Evolutionary conservation across 2,797 vertebrate species (phyloP).

Genomic region (Dicrostonyx torquatus): DNA sequence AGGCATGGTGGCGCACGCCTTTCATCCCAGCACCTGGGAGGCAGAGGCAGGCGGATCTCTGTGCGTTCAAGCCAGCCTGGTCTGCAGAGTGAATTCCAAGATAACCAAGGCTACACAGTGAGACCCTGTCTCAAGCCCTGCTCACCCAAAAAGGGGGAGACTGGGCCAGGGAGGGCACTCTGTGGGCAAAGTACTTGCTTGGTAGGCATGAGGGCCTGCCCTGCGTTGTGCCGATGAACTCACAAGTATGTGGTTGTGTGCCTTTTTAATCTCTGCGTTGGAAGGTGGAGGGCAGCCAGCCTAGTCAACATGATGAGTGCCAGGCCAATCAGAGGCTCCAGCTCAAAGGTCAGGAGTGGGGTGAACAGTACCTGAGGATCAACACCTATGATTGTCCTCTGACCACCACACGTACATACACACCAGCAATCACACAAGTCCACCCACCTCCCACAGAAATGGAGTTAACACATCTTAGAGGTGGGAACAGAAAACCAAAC

Average conservation of each 20-base stretch:
- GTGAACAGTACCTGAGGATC: background rate
- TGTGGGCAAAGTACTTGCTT: background rate
- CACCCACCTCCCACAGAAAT: background rate
- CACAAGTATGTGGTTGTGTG: no score
- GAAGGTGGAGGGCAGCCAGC: background rate
- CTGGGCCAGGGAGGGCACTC: background rate
- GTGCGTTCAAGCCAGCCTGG: background rate
- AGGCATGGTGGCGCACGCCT: rapidly evolving
- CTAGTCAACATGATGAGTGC: no score
- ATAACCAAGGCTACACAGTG: background rate
- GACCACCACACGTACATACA: background rate
- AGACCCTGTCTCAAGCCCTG: background rate
- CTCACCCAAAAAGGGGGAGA: background rate
- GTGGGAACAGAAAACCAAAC: background rate
- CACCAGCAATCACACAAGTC: background rate
- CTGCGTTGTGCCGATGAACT: background rate
- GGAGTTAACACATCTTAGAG: rapidly evolving
- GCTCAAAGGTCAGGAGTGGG: background rate
- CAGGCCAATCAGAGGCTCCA: background rate
- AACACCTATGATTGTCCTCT: background rate
- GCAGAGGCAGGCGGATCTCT: background rate
- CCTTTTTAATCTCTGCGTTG: background rate
- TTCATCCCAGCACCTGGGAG: background rate
- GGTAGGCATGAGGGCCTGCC: background rate
- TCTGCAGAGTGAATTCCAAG: background rate